phyloP scores from a whole-genome alignment of 2,888 invertebrate genomes.

The Xestia xanthographa region DNA sequence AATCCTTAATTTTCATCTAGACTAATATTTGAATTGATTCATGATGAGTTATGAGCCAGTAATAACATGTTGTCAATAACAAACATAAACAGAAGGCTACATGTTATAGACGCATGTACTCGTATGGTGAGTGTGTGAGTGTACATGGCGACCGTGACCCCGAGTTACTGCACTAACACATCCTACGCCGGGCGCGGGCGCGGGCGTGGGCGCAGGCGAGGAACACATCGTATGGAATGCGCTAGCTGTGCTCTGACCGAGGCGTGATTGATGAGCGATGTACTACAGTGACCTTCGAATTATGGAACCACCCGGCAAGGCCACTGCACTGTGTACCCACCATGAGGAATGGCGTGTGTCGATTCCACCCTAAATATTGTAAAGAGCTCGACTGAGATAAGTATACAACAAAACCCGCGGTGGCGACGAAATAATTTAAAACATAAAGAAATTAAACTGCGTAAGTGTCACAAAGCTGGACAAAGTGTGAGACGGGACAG shows the following conservation, averaged over 20 bases:
- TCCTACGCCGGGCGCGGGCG: constrained; percentile 1
- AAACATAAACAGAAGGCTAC: constrained; percentile 55
- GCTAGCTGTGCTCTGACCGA: constrained; percentile 79
- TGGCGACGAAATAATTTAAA: constrained; percentile 4
- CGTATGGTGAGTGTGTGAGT: constrained; percentile 63
- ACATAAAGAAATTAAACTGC: constrained; percentile 11
- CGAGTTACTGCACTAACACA: constrained; percentile 46
- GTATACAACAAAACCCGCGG: not conserved
- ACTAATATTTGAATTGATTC: constrained; percentile 36
- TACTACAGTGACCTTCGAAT: constrained; percentile 69
- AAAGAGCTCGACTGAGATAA: constrained; percentile 28
- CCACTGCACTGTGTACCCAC: constrained; percentile 66
- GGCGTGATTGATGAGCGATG: constrained; percentile 78
- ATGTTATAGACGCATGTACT: constrained; percentile 57
- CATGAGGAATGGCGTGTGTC: constrained; percentile 66
- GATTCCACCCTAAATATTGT: constrained; percentile 70
- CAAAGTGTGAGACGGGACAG: not conserved
- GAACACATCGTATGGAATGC: constrained; percentile 64
- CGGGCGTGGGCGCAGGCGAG: constrained; percentile 8
- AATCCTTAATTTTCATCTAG: constrained; percentile 45
- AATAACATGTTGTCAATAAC: constrained; percentile 38
- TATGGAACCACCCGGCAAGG: constrained; percentile 58
- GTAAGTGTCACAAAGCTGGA: not conserved
- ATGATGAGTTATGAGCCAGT: constrained; percentile 33
- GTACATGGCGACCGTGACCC: constrained; percentile 51